Conservation (phyloP, 37 sponge, comb jelly and placozoan genomes). For the Mnemiopsis leidyi region DNA sequence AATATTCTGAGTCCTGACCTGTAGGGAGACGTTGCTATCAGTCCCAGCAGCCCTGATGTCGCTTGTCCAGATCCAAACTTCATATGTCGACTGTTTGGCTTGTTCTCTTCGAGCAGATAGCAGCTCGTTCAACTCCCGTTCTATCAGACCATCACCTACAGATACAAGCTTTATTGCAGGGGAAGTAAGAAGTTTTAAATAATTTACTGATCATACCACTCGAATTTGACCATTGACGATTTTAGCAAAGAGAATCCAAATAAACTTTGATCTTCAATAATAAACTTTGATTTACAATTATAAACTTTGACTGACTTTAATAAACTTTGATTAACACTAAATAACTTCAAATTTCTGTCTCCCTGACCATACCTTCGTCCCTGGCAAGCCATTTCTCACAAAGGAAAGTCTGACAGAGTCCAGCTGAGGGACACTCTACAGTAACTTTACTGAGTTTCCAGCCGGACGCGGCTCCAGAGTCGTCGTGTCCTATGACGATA, state of each 20-base stretch:
- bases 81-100: constrained; percentile 14
- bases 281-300: too few species aligned
- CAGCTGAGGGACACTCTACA: constrained; percentile 56
- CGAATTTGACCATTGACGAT: too few species aligned
- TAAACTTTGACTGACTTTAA: too few species aligned
- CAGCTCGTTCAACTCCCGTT: constrained; percentile 22
- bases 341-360: too few species aligned
- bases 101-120: constrained; percentile 18
- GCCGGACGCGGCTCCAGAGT: constrained; percentile 71
- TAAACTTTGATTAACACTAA: too few species aligned
- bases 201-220: too few species aligned
- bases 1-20: constrained; percentile 34
- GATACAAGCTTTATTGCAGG: too few species aligned
- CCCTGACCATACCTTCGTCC: constrained; percentile 18
- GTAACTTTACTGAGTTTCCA: constrained; percentile 76
- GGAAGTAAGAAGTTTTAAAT: too few species aligned
- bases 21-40: constrained; percentile 75
- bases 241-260: too few species aligned
- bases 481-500: constrained; percentile 72
- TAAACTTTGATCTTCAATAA: too few species aligned
- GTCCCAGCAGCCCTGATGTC: constrained; percentile 79
- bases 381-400: constrained; percentile 48
- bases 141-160: constrained; percentile 59
- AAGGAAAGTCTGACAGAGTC: constrained; percentile 32
- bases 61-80: constrained; percentile 72